Percentiles rank a stretch among this genome's conserved stretches.
Conservation (phyloP, 2,888 invertebrate genomes). For the Catotricha subobsoleta region DNA sequence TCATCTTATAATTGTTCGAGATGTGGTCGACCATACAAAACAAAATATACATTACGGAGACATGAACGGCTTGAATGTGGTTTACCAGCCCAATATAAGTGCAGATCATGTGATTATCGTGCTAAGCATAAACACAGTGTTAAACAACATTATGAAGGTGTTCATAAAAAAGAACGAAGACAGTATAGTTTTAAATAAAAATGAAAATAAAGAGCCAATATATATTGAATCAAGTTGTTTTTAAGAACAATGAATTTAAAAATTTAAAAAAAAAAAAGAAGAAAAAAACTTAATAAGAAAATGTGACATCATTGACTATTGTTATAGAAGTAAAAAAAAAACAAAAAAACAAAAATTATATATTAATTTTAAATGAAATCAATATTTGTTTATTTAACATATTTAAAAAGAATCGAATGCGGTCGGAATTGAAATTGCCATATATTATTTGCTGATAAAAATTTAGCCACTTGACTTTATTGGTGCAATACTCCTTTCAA, state of each 20-base stretch:
- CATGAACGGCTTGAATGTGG: constrained; percentile 8
- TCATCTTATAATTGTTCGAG: constrained; percentile 1
- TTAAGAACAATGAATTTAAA: not conserved
- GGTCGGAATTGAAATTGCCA: not conserved
- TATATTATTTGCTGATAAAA: not conserved
- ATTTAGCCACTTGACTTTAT: no score
- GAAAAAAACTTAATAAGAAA: not conserved
- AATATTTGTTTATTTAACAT: no score
- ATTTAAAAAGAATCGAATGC: no score
- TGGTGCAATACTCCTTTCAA: no score
- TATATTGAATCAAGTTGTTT: not conserved
- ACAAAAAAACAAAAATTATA: no score
- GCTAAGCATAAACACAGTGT: constrained; percentile 8
- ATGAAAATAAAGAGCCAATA: not conserved
- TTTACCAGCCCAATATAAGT: constrained; percentile 6
- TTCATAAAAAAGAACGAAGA: constrained; percentile 6
- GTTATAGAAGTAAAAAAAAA: constrained; percentile 5
- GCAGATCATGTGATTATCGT: constrained; percentile 6
- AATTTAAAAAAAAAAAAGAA: not conserved
- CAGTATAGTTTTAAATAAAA: not conserved
- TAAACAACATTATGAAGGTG: constrained; percentile 8
- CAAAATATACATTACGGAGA: constrained; percentile 7
- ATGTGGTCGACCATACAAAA: constrained; percentile 7
- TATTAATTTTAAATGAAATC: no score
- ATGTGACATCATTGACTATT: not conserved